Conservation (phyloP, 1,140 invertebrate species). For the Pseudoatta argentina region DNA sequence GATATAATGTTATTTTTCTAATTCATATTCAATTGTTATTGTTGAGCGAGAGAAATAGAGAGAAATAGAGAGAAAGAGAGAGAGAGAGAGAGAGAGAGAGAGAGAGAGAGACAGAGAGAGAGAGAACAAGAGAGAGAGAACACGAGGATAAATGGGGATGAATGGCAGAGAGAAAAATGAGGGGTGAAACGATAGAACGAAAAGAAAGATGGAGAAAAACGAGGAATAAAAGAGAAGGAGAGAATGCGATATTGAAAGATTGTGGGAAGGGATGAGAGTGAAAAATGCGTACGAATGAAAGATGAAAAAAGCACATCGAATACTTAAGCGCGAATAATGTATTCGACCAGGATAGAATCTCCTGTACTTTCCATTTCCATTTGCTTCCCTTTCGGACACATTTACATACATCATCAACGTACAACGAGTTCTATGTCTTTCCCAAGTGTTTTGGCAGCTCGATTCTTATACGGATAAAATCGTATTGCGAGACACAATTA, state of each 20-base stretch:
- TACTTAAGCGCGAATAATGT: conserved; percentile 63
- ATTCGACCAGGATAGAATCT: conserved; percentile 57
- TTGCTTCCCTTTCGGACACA: conserved; percentile 55
- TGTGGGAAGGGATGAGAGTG: conserved; percentile 11
- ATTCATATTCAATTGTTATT: conserved; percentile 87
- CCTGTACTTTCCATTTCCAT: conserved; percentile 62
- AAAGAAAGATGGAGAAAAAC: neutral
- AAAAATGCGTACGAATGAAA: conserved; percentile 34
- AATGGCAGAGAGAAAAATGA: conserved; percentile 6
- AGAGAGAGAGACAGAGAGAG: conserved; percentile 59
- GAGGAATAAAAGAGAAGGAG: neutral
- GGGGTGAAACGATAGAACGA: conserved; percentile 17
- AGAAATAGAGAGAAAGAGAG: conserved; percentile 42
- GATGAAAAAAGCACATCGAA: conserved; percentile 58
- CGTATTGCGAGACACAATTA: conserved; percentile 32
- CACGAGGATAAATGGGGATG: conserved; percentile 19
- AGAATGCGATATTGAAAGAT: conserved; percentile 29
- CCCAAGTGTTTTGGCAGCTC: conserved; percentile 49
- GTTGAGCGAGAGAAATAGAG: conserved; percentile 80
- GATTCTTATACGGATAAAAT: conserved; percentile 40
- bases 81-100: conserved; percentile 67
- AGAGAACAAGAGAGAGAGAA: conserved; percentile 32
- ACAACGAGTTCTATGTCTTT: conserved; percentile 59
- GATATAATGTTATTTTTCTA: conserved; percentile 87
- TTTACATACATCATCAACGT: conserved; percentile 35